phyloP scores from a whole-genome alignment of 2,888 invertebrate genomes.

The Lepidochitona cinerea region DNA sequence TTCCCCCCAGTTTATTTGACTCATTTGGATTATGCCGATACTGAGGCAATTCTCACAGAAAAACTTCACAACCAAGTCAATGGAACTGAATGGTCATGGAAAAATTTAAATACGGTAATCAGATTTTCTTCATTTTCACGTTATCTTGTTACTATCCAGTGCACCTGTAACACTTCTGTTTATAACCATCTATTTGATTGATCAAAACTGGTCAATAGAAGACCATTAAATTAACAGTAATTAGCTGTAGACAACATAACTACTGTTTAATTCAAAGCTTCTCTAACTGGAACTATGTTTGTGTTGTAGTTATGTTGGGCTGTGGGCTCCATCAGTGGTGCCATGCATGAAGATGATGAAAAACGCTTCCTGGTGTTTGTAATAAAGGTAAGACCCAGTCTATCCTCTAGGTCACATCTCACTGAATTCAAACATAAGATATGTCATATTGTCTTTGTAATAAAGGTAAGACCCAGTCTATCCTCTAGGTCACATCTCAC shows the following conservation, averaged over 20 bases:
- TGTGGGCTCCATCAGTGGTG: slow-evolving; percentile 98
- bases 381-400: slow-evolving; percentile 78
- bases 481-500: too few species aligned
- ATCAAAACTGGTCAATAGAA: too few species aligned
- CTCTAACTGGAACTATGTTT: slow-evolving; percentile 12
- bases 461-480: too few species aligned
- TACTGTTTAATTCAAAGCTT: too few species aligned
- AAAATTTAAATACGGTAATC: slow-evolving; percentile 93
- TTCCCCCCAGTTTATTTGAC: slow-evolving; percentile 86
- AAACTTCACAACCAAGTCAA: slow-evolving; percentile 98
- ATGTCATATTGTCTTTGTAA: too few species aligned
- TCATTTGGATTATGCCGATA: slow-evolving; percentile 97
- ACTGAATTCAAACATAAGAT: too few species aligned
- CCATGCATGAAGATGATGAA: slow-evolving; percentile 99
- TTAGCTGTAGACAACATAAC: too few species aligned
- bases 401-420: too few species aligned
- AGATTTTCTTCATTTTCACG: too few species aligned
- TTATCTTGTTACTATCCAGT: background rate
- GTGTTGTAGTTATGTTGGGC: slow-evolving; percentile 91
- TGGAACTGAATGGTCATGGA: slow-evolving; percentile 99
- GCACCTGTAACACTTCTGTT: too few species aligned
- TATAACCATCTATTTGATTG: too few species aligned
- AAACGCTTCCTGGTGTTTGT: slow-evolving; percentile 98
- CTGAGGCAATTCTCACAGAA: slow-evolving; percentile 99
- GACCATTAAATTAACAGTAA: too few species aligned